A percentile compares a stretch with the other conserved stretches of the same genome.
These are phyloP conservation scores for Sinhomidia bicolor DNA, from an alignment of 2,888 invertebrate species.

Conservation along the genomic window DNA sequence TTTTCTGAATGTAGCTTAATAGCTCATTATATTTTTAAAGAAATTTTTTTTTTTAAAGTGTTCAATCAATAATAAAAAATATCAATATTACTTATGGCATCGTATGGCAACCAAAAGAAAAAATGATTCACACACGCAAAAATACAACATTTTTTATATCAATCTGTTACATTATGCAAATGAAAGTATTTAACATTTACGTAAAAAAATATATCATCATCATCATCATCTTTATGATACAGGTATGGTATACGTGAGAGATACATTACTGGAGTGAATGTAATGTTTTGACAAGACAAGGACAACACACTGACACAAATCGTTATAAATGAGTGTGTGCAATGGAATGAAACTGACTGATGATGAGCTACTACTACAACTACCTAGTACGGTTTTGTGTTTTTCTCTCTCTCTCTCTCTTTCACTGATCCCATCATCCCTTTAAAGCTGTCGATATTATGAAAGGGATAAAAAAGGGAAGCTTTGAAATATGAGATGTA, in stretches of 20 bases:
- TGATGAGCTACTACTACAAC: too few relatives aligned
- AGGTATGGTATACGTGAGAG: neutral
- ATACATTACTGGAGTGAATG: conserved; percentile 34
- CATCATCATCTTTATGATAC: neutral
- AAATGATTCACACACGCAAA: conserved; percentile 44
- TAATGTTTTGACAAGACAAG: conserved; percentile 68
- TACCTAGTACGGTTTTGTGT: neutral
- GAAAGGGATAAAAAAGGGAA: conserved; percentile 51
- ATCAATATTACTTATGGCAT: neutral
- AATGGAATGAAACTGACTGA: conserved; percentile 51
- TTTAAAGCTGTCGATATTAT: conserved; percentile 61
- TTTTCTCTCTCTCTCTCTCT: neutral
- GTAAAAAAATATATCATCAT: neutral
- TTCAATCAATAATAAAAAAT: neutral
- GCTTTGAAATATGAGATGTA: conserved; percentile 57
- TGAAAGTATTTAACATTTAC: neutral
- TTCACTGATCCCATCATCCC: conserved; percentile 45
- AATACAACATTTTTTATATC: neutral
- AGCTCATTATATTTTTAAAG: neutral
- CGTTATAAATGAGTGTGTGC: conserved; percentile 49
- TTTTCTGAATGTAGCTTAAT: too few relatives aligned
- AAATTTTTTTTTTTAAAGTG: neutral
- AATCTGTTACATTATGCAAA: conserved; percentile 33
- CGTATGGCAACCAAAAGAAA: conserved; percentile 32
- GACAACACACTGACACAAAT: conserved; percentile 62